Conservation (phyloP, 2,113 vertebrate species). For the Campylomormyrus tamandua region DNA sequence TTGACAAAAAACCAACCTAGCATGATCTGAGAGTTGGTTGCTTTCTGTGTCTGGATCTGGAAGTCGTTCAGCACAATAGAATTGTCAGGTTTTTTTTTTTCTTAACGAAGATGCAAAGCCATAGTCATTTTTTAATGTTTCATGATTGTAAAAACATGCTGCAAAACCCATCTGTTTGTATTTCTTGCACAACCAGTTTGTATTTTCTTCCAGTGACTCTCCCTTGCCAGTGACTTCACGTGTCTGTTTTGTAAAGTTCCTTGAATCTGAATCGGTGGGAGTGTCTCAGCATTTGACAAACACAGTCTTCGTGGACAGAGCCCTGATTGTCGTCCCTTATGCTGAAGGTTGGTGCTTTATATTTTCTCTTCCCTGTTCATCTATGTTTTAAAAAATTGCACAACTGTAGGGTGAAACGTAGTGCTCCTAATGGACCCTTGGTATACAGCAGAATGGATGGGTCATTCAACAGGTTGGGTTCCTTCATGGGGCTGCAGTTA, state of each 20-base stretch:
- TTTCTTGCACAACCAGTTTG: slow-evolving; percentile 65
- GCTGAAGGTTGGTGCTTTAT: slow-evolving; percentile 90
- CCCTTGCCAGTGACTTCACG: slow-evolving; percentile 98
- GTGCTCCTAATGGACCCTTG: slow-evolving; percentile 60
- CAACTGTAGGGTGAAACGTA: not conserved
- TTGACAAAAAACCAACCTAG: slow-evolving; percentile 1
- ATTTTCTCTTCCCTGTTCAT: slow-evolving; percentile 16
- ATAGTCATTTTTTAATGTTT: not conserved
- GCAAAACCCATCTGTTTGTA: slow-evolving; percentile 43
- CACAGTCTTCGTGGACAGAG: slow-evolving; percentile 99
- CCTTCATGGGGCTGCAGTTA: not conserved
- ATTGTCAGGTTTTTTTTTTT: not conserved
- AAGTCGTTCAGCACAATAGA: not conserved
- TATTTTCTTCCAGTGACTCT: slow-evolving; percentile 88
- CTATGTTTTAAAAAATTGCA: not conserved
- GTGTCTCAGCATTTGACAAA: slow-evolving; percentile 99
- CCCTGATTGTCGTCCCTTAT: slow-evolving; percentile 96
- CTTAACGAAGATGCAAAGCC: not conserved
- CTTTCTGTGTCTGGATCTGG: not conserved
- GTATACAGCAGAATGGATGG: slow-evolving; percentile 56
- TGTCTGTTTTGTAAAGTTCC: slow-evolving; percentile 99
- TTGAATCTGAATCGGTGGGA: slow-evolving; percentile 90
- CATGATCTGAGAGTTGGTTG: slow-evolving; percentile 13
- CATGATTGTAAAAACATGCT: slow-evolving; percentile 10
- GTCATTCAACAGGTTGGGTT: not conserved